These are phyloP conservation scores for Cacoxenus indagator DNA, from an alignment of 2,888 invertebrate genomes.

Conservation along the genomic window DNA sequence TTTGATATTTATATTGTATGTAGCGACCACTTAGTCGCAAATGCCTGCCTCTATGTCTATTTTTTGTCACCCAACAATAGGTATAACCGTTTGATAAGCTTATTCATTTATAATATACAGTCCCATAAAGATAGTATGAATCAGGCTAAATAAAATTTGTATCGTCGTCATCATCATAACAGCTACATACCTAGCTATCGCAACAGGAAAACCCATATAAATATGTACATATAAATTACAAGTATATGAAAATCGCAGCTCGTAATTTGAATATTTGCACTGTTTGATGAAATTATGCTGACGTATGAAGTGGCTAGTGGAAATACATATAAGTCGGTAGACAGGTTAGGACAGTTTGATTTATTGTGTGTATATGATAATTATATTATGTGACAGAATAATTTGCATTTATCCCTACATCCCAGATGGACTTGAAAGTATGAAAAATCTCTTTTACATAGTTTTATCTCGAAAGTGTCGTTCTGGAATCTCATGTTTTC, in stretches of 20 bases:
- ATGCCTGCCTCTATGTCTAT: not conserved
- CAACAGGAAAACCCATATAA: constrained; percentile 22
- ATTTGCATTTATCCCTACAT: too few relatives aligned
- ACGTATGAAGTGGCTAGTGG: too few relatives aligned
- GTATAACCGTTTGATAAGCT: constrained; percentile 55
- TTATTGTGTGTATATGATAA: too few relatives aligned
- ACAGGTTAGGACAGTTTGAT: too few relatives aligned
- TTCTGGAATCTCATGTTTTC: too few relatives aligned
- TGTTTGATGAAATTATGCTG: constrained; percentile 64
- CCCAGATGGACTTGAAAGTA: too few relatives aligned
- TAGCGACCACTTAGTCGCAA: too few relatives aligned
- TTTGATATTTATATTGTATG: too few relatives aligned
- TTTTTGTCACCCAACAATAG: not conserved
- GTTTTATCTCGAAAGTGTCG: too few relatives aligned
- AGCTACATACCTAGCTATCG: not conserved
- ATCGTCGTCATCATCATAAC: not conserved
- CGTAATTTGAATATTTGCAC: constrained; percentile 57
- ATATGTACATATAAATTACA: not conserved
- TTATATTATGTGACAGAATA: too few relatives aligned
- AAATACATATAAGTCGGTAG: too few relatives aligned
- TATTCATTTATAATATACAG: constrained; percentile 6
- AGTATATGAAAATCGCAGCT: constrained; percentile 57
- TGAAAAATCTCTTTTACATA: too few relatives aligned
- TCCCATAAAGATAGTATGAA: constrained; percentile 60
- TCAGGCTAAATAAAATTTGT: constrained; percentile 60